Evolutionary conservation across 2,888 invertebrate genomes (phyloP), one percentile per base, ranked within the genome.

Genomic region (Zaprionus lineosus): DNA sequence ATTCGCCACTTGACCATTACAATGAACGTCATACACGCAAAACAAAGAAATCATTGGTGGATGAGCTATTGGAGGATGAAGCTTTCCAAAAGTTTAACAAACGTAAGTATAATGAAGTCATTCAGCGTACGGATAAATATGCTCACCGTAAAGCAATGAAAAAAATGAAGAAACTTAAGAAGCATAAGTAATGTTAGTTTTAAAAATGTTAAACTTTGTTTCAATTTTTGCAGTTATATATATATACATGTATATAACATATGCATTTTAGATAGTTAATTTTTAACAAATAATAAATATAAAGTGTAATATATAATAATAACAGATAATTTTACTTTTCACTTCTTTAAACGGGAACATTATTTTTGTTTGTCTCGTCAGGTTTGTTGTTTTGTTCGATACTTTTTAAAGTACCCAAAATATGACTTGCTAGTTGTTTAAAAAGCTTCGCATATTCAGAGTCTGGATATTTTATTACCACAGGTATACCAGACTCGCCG

Each of bases 11-110:
- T 37, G 98, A 99, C 88, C 97, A 95, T 90, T 97, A 97, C 77
- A 94, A 92, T 77, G 94, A 94, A 56, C 92, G 98, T 39, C 89
- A 97, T 57, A 94, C 96, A 0, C 95, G 94, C 81, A 97, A 96
- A 87, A 93, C 97, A 77, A 92, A 97, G 16, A 98, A 93, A 53
- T 97, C 97, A 0, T 92, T 99, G 83, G 98, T 98, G 0, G 98
- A 99, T 72, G 98, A 99, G 87, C 91, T 99, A 1, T 90, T 98
- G 87, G 95, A 95, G 0, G 97, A 98, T 91, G 95, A 96, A 0
- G 94, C 96, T 70, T 95, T 97, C 87, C 93, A 94, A 66, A 94
- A 93, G 84, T 95, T 94, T 74, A 95, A 94, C 75, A 96, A 96
- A 87, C 93, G 93, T 74, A 95, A 95, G 88, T 96, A 94, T 86